These are phyloP conservation scores for Neodiprion pinetum DNA, from an alignment of 1,140 invertebrate species.

Conservation along the genomic window DNA sequence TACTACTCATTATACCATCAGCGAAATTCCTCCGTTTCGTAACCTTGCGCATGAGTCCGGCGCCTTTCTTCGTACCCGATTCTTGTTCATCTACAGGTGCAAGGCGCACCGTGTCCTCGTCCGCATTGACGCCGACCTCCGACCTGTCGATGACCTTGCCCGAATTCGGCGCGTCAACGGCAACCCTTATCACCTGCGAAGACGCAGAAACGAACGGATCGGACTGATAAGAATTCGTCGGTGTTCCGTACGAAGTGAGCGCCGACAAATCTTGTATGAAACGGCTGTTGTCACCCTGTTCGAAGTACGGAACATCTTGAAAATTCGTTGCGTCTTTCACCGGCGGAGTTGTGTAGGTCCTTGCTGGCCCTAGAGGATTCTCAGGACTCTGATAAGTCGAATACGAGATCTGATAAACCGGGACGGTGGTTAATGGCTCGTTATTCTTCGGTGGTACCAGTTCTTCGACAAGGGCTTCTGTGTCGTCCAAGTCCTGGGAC, in stretches of 20 bases:
- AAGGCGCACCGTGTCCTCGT: not conserved
- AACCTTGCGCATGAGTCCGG: not conserved
- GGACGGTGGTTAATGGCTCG: not conserved
- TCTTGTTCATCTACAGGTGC: not conserved
- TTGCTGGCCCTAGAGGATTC: not conserved
- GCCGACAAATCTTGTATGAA: not conserved
- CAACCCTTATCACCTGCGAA: constrained; percentile 4
- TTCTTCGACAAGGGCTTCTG: too few relatives aligned
- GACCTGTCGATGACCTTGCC: not conserved
- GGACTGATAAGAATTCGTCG: constrained; percentile 7
- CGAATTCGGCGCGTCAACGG: not conserved
- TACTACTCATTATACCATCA: not conserved
- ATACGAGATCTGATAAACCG: not conserved
- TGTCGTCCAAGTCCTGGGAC: too few relatives aligned
- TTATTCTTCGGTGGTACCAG: not conserved
- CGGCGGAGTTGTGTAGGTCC: not conserved
- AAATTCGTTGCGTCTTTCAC: not conserved
- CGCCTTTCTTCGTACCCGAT: not conserved
- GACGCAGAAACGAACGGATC: not conserved
- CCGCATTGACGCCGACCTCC: not conserved
- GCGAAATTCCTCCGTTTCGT: not conserved
- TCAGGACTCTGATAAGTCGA: not conserved
- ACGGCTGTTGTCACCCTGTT: not conserved
- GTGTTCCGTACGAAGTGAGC: not conserved
- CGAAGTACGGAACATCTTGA: not conserved